Base-by-base conservation (phyloP, 2,113 vertebrate species). In the Ancistrus triradiatus region DNA sequence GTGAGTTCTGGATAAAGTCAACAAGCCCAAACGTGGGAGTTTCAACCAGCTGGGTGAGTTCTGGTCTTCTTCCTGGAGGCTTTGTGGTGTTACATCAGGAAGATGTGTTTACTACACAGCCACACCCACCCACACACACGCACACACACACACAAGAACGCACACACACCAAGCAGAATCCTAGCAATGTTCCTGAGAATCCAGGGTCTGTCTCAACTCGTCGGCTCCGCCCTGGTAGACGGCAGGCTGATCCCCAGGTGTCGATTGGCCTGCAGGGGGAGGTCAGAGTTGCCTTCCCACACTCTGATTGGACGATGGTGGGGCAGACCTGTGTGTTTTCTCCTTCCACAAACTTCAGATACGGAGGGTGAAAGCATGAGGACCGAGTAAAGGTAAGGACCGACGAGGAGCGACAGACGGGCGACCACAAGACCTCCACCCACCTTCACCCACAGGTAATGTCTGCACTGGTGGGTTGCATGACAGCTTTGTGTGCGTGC, bases 121-220 rank as follows among this genome's bases (percentile, higher is more conserved):
- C 22, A 6, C 10, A 11, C 19, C 3, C 58, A 25, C 55, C 19
- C 53, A 57, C 19, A 44, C 31, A 49, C 59, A 38, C 59, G 14
- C 50, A 11, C 21, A 49, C 47, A 49, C 24, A 18, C 50, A 17
- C 25, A 2, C 3, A 33, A 7, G 24, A 15, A 53, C 28, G 13
- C 42, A 37, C 31, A 59, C 47, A 52, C 57, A 83, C 19, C 8
- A 3, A 10, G 3, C n/a, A 59, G 43, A 49, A 53, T 28, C 28
- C 17, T 14, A 22, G 15, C 22, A 10, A 33, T 22, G 11, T 17
- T 37, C 9, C 17, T 59, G 43, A 44, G 55, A 68, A 62, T 18
- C n/a, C 22, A 15, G 11, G 63, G 57, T 64, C 55, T 78, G 76
- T 43, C 67, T 55, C 21, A 68, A 73, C 76, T 52, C 31, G 76